Percentiles rank a stretch among this genome's conserved stretches.
Evolutionary conservation across 2,113 vertebrate species (phyloP).

Genomic region (Oncorhynchus masou): DNA sequence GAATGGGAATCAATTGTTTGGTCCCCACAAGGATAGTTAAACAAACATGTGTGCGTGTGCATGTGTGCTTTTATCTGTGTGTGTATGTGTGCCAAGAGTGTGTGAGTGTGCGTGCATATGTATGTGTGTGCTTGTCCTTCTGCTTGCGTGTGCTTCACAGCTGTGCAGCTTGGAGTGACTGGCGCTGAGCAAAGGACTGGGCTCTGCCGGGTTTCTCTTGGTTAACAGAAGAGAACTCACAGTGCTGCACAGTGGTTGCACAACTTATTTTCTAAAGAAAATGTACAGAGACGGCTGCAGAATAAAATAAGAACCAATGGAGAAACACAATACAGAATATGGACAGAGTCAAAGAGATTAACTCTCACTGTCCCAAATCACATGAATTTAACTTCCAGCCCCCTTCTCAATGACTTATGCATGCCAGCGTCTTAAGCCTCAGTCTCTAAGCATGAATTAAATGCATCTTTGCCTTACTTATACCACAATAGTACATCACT

Average conservation of each 20-base stretch:
- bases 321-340: conserved; percentile 20
- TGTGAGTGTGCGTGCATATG: conserved; percentile 1
- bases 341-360: background rate
- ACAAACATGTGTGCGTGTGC: conserved; percentile 11
- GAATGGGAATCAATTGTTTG: too few species aligned
- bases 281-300: conserved; percentile 26
- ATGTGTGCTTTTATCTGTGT: background rate
- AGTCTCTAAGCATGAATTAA: too few species aligned
- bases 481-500: background rate
- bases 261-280: conserved; percentile 54
- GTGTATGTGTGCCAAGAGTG: conserved; percentile 12
- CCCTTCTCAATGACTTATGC: too few species aligned
- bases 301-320: conserved; percentile 30
- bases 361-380: background rate
- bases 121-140: background rate
- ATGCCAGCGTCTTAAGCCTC: too few species aligned
- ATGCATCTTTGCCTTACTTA: background rate
- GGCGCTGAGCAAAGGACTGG: conserved; percentile 68
- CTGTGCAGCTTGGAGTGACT: conserved; percentile 72
- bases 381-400: too few species aligned
- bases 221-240: conserved; percentile 71
- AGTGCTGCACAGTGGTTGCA: conserved; percentile 57
- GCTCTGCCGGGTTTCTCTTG: conserved; percentile 68
- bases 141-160: conserved; percentile 62
- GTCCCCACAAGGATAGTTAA: too few species aligned